These are phyloP conservation scores for Gastracanthus pulcherrimus DNA, from an alignment of 2,888 invertebrate species.

Conservation along the genomic window DNA sequence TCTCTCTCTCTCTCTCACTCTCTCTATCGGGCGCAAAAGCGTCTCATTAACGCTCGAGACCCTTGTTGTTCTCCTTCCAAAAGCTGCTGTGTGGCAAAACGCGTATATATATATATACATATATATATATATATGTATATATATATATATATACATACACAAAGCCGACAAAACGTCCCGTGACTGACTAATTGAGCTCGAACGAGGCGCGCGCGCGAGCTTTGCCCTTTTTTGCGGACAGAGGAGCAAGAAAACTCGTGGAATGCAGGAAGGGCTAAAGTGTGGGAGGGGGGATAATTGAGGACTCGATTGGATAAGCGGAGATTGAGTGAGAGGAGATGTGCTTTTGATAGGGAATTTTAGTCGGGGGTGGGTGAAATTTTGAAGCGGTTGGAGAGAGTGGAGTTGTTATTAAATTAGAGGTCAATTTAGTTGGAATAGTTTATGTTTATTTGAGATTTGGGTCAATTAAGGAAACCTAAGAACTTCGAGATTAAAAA, in stretches of 20 bases:
- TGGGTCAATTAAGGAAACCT: too few relatives aligned
- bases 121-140: background rate
- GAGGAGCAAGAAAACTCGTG: background rate
- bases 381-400: too few relatives aligned
- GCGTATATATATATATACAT: background rate
- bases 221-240: constrained; percentile 22
- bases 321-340: background rate
- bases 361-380: too few relatives aligned
- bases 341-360: background rate
- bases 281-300: constrained; percentile 2
- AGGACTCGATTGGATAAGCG: constrained; percentile 7
- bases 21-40: constrained; percentile 1
- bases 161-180: background rate
- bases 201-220: constrained; percentile 1
- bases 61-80: constrained; percentile 6
- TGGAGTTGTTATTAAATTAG: too few relatives aligned
- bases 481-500: too few relatives aligned
- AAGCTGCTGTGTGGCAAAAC: background rate
- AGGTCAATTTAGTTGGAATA: too few relatives aligned
- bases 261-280: background rate
- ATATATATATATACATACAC: background rate
- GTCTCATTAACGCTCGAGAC: constrained; percentile 32
- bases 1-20: too few relatives aligned
- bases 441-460: too few relatives aligned
- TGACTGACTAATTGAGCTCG: constrained; percentile 26